Base-by-base conservation (phyloP, 2,888 invertebrate species). In the Drosophila vallismaia region DNA sequence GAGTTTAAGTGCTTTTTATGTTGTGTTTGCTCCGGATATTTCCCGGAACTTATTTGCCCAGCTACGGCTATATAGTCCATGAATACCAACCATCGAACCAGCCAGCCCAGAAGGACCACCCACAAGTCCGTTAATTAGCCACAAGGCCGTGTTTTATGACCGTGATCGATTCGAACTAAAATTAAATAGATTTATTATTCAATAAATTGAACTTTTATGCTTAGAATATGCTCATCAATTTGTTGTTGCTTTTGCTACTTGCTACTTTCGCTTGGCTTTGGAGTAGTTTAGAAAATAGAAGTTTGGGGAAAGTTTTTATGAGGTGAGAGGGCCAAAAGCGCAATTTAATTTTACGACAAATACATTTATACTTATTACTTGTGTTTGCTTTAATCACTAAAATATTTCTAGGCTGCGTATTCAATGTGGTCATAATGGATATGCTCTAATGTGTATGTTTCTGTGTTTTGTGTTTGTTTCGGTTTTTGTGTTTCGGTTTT, bases 111-210 rank as follows among this genome's bases (percentile, higher is more conserved):
- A 24, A 29, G 3, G 3, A n/a, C 12, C 55, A 38, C 49, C 49
- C 9, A 49, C n/a, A 5, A 66, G 46, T 45, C 36, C 24, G 59
- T 50, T 75, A 83, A 80, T 80, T 83, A 69, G 49, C 56, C 74
- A 71, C 54, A 70, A 67, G 56, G 59, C 42, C 49, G 40, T 10
- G 40, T 49, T 70, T 77, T 71, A 73, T 70, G 68, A 57, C 56
- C 48, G 49, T 55, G 38, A 76, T 68, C 44, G 59, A 67, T 55
- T 53, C 42, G 45, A 70, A 79, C 82, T 83, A 77, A 83, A 83
- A 79, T 83, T 83, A 83, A 85, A 85, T 83, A 77, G 77, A 85
- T 83, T 83, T 83, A 83, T 83, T 83, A 85, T 79, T 83, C 82
- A 85, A 82, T 85, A 79, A 83, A 81, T 81, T 84, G 85, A 81